Base-by-base conservation (phyloP, 2,888 invertebrate species). In the Stenchaetothrips biformis region DNA sequence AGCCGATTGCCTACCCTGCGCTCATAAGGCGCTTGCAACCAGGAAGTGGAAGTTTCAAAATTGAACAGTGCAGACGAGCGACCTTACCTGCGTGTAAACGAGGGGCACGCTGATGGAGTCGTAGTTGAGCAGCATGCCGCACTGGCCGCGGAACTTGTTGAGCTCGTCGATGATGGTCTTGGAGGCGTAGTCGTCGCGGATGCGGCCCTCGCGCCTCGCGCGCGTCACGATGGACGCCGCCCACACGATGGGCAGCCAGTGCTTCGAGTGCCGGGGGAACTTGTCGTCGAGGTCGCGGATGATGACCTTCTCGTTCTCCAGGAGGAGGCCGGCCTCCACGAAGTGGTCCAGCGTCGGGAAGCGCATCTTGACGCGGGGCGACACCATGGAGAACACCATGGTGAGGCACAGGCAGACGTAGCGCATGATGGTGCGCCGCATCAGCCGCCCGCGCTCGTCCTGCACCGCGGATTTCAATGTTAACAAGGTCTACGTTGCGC, bases 231-330 rank as follows among this genome's bases (percentile, higher is more conserved):
- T 95, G 86, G 95, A 94, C 0, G 95, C 92, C 0, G 95, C 95
- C 96, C 96, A 96, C 16, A 95, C 95, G 82, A 96, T 94, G 11
- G 96, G 96, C 84, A 96, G 84, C 95, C 95, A 96, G 87, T 95
- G 95, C 85, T 96, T 96, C 16, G 95, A 92, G 81, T 94, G 94
- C 81, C 94, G 92, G 0, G 95, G 95, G 85, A 94, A 95, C 85
- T 94, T 94, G 78, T 89, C 87, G 86, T 95, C 94, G 84, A 96
- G 88, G 84, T 92, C 91, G 81, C 92, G 91, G 82, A 96, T 92
- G 83, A 96, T 95, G 74, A 88, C 88, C 84, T 92, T 91, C 86
- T 96, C 96, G 85, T 94, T 96, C 82, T 94, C 93, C 81, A 93
- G 89, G 77, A 96, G 87, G 77, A 96, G 88, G 83, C 96, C 87